Percentiles rank a stretch among this genome's conserved stretches.
Evolutionary conservation across 2,888 invertebrate genomes (phyloP).

Genomic region (Drosophila niveifrons): DNA sequence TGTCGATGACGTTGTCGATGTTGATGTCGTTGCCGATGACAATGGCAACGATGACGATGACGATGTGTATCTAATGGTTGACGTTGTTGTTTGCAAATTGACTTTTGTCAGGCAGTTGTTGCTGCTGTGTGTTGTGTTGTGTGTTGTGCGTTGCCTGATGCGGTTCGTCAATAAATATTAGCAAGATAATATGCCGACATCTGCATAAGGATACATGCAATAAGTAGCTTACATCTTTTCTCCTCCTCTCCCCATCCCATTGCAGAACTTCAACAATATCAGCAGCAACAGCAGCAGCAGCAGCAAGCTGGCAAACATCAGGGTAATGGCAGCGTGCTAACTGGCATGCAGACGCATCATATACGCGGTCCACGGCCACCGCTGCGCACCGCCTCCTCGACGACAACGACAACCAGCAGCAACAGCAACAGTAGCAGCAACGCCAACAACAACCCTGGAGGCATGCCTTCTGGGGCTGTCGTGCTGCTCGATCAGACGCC

Average conservation of each 20-base stretch:
- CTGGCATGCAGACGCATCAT: constrained; percentile 81
- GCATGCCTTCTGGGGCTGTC: constrained; percentile 29
- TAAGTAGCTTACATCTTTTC: constrained; percentile 66
- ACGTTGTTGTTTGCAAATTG: constrained; percentile 72
- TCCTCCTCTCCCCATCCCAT: constrained; percentile 13
- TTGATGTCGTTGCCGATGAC: constrained; percentile 8
- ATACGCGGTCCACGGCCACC: constrained; percentile 85
- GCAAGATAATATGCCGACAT: constrained; percentile 74
- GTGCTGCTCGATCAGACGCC: constrained; percentile 80
- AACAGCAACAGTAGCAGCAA: constrained; percentile 42
- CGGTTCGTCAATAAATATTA: constrained; percentile 64
- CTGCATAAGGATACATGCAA: constrained; percentile 56
- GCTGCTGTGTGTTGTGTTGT: constrained; percentile 5
- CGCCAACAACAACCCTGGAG: constrained; percentile 22
- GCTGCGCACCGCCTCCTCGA: constrained; percentile 85
- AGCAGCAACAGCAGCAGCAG: constrained; percentile 68
- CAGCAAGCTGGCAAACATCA: constrained; percentile 83
- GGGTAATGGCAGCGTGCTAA: constrained; percentile 83
- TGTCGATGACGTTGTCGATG: constrained; percentile 40
- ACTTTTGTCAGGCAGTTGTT: constrained; percentile 50
- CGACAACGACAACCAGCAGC: constrained; percentile 52
- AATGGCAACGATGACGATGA: constrained; percentile 2
- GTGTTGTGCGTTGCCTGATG: constrained; percentile 17
- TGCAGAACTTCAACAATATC: constrained; percentile 79
- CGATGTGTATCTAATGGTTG: constrained; percentile 63